Evolutionary conservation across 1,140 invertebrate genomes (phyloP).

Genomic region (Aplysia californica): DNA sequence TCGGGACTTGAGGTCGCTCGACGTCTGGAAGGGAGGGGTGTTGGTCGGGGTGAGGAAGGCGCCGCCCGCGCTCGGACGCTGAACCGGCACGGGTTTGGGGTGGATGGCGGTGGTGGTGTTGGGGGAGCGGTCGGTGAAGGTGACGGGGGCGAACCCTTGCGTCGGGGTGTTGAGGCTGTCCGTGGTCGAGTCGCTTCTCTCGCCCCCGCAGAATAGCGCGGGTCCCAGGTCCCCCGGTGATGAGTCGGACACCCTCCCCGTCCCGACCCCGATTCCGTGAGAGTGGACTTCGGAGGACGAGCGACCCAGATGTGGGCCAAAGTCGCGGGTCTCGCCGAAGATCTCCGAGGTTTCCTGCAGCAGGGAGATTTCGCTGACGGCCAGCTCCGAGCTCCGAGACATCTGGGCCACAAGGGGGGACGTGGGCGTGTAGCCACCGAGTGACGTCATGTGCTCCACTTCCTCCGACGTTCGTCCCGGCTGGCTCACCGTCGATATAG

Average conservation of each 20-base stretch:
- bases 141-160: slow-evolving; percentile 18
- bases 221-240: not conserved
- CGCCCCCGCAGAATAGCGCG: not conserved
- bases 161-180: slow-evolving; percentile 18
- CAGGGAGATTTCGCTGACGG: slow-evolving; percentile 9
- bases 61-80: not conserved
- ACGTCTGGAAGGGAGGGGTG: not conserved
- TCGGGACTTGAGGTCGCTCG: not conserved
- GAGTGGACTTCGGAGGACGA: slow-evolving; percentile 16
- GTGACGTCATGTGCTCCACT: not conserved
- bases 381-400: slow-evolving; percentile 17
- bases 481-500: too few species aligned
- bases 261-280: not conserved
- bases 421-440: not conserved
- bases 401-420: slow-evolving; percentile 11
- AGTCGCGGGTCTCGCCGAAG: slow-evolving; percentile 21
- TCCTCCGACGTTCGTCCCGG: slow-evolving; percentile 18
- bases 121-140: slow-evolving; percentile 24
- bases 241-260: slow-evolving; percentile 4
- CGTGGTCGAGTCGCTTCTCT: not conserved
- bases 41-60: not conserved
- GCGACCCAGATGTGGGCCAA: slow-evolving; percentile 17
- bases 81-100: not conserved
- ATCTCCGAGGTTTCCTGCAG: not conserved
- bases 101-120: not conserved